Evolutionary conservation across 2,797 vertebrate genomes (phyloP).

Genomic region (Leptoclinus maculatus): DNA sequence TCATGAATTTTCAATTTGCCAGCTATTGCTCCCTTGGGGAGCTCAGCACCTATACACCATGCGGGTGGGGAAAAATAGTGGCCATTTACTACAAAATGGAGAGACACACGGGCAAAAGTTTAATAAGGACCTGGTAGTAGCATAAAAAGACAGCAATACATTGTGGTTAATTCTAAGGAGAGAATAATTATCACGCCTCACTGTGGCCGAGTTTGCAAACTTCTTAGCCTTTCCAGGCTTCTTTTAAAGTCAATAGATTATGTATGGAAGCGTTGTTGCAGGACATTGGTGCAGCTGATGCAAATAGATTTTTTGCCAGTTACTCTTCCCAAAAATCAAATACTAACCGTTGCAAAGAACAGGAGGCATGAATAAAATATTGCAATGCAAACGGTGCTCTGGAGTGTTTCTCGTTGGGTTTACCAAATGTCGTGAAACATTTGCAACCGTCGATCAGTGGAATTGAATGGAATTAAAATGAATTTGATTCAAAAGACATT

Average conservation of each 20-base stretch:
- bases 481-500: neutral
- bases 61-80: constrained; percentile 50
- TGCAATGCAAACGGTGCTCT: neutral
- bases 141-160: constrained; percentile 1
- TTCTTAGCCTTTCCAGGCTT: neutral
- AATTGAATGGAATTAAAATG: neutral
- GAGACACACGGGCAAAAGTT: constrained; percentile 45
- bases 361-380: neutral
- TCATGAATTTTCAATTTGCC: constrained; percentile 71
- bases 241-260: neutral
- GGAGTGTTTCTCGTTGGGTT: neutral
- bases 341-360: neutral
- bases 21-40: constrained; percentile 48
- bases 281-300: neutral
- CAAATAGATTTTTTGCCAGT: neutral
- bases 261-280: neutral
- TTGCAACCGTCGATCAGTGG: neutral
- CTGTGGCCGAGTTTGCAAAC: neutral
- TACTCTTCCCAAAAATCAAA: neutral
- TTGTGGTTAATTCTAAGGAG: neutral
- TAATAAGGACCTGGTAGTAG: constrained; percentile 23
- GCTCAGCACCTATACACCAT: constrained; percentile 59
- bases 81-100: constrained; percentile 52
- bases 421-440: neutral
- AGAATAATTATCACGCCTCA: neutral